Percentiles rank a stretch among this genome's conserved stretches.
phyloP scores from a whole-genome alignment of 1,140 invertebrate species.

The Drosophila teissieri region DNA sequence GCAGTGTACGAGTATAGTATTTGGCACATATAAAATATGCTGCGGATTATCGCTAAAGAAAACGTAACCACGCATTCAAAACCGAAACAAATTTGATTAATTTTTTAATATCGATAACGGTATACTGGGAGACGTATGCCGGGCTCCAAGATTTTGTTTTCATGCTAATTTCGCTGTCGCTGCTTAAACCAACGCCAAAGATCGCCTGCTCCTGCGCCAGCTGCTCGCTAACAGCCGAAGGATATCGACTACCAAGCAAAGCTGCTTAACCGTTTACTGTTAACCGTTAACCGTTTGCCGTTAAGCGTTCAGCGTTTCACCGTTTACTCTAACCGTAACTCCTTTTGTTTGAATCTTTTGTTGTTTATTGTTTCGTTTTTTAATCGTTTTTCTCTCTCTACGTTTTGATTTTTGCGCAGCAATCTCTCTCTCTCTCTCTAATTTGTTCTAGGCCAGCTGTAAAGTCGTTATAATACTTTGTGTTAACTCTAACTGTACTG shows the following conservation, averaged over 20 bases:
- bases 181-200: conserved; percentile 45
- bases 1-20: conserved; percentile 63
- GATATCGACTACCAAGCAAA: conserved; percentile 52
- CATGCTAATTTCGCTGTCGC: conserved; percentile 40
- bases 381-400: conserved; percentile 4
- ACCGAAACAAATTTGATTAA: conserved; percentile 4
- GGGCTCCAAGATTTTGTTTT: conserved; percentile 16
- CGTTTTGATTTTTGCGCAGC: conserved; percentile 31
- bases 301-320: conserved; percentile 45
- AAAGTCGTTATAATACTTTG: conserved; percentile 28
- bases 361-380: conserved; percentile 6
- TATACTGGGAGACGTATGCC: neutral
- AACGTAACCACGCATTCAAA: conserved; percentile 50
- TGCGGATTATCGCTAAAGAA: conserved; percentile 83
- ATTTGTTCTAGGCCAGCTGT: conserved; percentile 35
- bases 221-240: conserved; percentile 38
- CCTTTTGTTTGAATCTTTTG: conserved; percentile 10
- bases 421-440: conserved; percentile 6
- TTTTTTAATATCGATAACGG: conserved; percentile 8
- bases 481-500: conserved; percentile 35
- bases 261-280: conserved; percentile 53
- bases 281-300: conserved; percentile 48
- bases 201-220: conserved; percentile 52
- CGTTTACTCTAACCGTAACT: conserved; percentile 28
- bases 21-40: conserved; percentile 84